These are phyloP conservation scores for Rosalia funebris DNA, from an alignment of 2,888 invertebrate species.

Conservation along the genomic window DNA sequence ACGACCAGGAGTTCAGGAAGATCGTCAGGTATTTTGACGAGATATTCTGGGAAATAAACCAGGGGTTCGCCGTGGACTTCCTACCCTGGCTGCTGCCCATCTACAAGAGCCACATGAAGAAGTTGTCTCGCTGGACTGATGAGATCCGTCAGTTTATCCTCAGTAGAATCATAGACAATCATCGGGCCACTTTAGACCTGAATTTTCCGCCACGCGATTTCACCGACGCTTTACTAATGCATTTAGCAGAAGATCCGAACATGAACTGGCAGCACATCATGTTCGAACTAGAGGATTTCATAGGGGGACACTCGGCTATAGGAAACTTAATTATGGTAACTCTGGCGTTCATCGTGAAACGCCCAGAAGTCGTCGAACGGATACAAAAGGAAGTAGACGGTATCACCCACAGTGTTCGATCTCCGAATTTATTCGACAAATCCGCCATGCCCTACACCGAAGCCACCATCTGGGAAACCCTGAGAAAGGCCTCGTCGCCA, in stretches of 20 bases:
- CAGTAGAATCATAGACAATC: conserved; percentile 73
- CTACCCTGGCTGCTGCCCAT: conserved; percentile 83
- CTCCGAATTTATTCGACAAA: conserved; percentile 74
- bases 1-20: conserved; percentile 74
- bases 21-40: conserved; percentile 80
- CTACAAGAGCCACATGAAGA: conserved; percentile 75
- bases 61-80: conserved; percentile 88
- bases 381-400: conserved; percentile 77
- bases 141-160: conserved; percentile 80
- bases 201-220: conserved; percentile 78
- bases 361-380: conserved; percentile 72
- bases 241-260: conserved; percentile 68
- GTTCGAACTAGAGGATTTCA: conserved; percentile 85
- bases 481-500: conserved; percentile 84
- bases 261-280: conserved; percentile 83
- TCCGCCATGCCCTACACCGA: conserved; percentile 80
- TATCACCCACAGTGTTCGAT: conserved; percentile 67
- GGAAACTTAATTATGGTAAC: conserved; percentile 85
- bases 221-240: conserved; percentile 80
- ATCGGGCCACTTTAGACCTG: conserved; percentile 65
- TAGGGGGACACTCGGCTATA: conserved; percentile 89
- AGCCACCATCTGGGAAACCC: conserved; percentile 82
- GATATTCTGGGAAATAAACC: conserved; percentile 92
- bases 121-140: conserved; percentile 75
- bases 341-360: conserved; percentile 74